A percentile compares a stretch with the other conserved stretches of the same genome.
These are phyloP conservation scores for Centropus bengalensis DNA, from an alignment of 2,113 vertebrate genomes.

Conservation along the genomic window DNA sequence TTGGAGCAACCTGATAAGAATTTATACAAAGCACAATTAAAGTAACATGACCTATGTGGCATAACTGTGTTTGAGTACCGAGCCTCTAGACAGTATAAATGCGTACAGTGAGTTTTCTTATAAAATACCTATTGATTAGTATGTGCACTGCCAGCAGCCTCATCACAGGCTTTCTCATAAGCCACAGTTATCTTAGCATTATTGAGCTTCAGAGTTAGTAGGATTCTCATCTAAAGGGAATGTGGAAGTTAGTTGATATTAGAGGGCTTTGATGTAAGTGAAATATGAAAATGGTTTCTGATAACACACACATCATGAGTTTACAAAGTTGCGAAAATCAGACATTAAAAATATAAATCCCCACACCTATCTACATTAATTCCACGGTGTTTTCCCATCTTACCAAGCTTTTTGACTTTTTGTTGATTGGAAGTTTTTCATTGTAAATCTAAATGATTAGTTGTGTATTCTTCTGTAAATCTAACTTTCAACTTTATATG, in stretches of 20 bases:
- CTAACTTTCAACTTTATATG: not conserved
- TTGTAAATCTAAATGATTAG: not conserved
- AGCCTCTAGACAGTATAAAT: not conserved
- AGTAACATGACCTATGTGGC: not conserved
- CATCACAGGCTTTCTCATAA: not conserved
- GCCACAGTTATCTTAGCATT: accelerated
- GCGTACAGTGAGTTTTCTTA: not conserved
- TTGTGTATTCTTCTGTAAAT: not conserved
- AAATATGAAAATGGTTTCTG: not conserved
- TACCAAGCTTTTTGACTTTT: not conserved
- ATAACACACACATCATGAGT: accelerated
- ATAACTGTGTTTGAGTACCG: not conserved
- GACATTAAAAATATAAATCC: not conserved
- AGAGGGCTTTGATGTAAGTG: not conserved
- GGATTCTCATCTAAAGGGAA: not conserved
- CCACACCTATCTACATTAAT: accelerated
- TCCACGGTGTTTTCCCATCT: not conserved
- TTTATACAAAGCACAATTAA: not conserved
- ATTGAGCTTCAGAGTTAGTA: not conserved
- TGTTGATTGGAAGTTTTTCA: not conserved
- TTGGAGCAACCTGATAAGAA: not conserved
- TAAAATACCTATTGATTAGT: not conserved
- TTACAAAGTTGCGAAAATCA: not conserved
- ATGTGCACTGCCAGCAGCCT: not conserved
- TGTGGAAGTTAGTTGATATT: not conserved